Evolutionary conservation across 2,797 vertebrate genomes (phyloP).

Genomic region (Lagodon rhomboides): DNA sequence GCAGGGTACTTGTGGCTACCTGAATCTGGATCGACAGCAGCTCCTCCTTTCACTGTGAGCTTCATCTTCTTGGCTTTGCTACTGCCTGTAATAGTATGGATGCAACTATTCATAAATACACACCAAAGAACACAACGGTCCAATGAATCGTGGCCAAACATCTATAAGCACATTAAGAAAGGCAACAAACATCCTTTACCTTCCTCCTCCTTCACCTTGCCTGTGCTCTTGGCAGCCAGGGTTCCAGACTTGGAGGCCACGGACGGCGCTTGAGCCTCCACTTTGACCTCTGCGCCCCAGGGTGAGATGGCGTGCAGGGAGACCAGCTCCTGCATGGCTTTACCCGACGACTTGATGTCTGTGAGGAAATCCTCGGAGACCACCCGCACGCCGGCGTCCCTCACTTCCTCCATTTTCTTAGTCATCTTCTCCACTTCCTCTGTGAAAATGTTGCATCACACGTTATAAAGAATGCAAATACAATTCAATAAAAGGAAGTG

Average conservation of each 20-base stretch:
- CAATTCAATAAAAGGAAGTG: neutral
- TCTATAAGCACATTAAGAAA: neutral
- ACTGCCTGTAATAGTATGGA: constrained; percentile 80
- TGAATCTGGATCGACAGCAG: constrained; percentile 97
- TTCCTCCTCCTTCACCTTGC: constrained; percentile 92
- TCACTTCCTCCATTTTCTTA: constrained; percentile 98
- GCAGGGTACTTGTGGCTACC: constrained; percentile 77
- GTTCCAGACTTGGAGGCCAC: constrained; percentile 86
- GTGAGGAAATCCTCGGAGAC: constrained; percentile 93
- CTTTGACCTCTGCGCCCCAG: constrained; percentile 95
- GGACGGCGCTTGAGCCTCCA: constrained; percentile 79
- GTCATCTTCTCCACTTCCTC: constrained; percentile 98
- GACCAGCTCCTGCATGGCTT: constrained; percentile 91
- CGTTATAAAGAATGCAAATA: neutral
- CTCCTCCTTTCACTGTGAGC: constrained; percentile 97
- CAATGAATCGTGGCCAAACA: neutral
- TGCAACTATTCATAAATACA: neutral
- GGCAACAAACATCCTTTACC: constrained; percentile 79
- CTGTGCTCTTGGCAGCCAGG: constrained; percentile 87
- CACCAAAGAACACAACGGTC: neutral
- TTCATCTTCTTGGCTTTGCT: constrained; percentile 98
- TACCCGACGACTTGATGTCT: constrained; percentile 89
- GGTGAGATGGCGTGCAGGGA: constrained; percentile 91
- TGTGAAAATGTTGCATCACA: constrained; percentile 64
- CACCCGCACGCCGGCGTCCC: constrained; percentile 90